phyloP scores from a whole-genome alignment of 2,113 vertebrate species.

The Tenrec ecaudatus region DNA sequence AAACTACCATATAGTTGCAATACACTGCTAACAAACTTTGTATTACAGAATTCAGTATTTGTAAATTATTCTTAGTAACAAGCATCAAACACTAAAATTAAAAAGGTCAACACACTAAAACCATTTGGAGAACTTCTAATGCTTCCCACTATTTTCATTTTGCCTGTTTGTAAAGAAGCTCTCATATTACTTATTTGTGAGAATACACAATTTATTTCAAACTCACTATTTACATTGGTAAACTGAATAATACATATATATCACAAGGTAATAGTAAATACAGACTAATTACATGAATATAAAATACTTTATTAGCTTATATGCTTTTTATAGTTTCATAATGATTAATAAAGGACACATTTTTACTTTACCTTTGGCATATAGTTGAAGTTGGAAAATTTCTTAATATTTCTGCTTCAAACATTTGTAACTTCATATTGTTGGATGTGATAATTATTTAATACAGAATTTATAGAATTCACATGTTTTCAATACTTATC shows the following conservation, averaged over 20 bases:
- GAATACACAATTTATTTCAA: slow-evolving; percentile 11
- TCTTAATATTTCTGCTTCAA: slow-evolving; percentile 30
- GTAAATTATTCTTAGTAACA: slow-evolving; percentile 23
- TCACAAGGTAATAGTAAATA: background rate
- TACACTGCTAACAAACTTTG: background rate
- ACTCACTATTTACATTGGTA: background rate
- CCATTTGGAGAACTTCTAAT: background rate
- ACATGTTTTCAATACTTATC: slow-evolving; percentile 10
- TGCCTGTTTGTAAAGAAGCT: background rate
- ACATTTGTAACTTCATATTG: slow-evolving; percentile 6
- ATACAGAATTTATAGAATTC: slow-evolving; percentile 60
- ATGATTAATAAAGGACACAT: background rate
- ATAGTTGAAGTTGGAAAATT: background rate
- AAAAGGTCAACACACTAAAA: background rate
- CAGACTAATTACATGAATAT: slow-evolving; percentile 24
- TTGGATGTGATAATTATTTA: slow-evolving; percentile 12
- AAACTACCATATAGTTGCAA: background rate
- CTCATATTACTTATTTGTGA: background rate
- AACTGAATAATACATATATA: slow-evolving; percentile 26
- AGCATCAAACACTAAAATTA: slow-evolving; percentile 25
- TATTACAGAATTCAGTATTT: slow-evolving; percentile 29
- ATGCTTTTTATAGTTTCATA: background rate
- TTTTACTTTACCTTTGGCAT: slow-evolving; percentile 27
- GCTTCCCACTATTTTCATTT: background rate
- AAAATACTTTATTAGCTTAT: background rate